A percentile compares a stretch with the other conserved stretches of the same genome.
Evolutionary conservation across 2,888 invertebrate genomes (phyloP).

Genomic region (Taphrorychus bicolor): DNA sequence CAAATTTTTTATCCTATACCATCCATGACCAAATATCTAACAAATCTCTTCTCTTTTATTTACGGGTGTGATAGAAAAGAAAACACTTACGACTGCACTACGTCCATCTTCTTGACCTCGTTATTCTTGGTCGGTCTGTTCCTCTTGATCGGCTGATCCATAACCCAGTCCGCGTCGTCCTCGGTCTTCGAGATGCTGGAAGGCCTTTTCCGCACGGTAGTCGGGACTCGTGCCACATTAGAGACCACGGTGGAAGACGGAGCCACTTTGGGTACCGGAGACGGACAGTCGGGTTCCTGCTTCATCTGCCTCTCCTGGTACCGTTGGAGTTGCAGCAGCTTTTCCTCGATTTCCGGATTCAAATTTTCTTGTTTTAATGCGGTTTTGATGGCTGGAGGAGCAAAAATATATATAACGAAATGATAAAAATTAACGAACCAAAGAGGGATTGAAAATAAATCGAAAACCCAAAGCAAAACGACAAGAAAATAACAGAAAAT

Average conservation of each 20-base stretch:
- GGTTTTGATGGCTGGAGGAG: slow-evolving; percentile 80
- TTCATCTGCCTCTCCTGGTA: slow-evolving; percentile 85
- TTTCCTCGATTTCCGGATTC: slow-evolving; percentile 92
- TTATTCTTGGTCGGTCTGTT: slow-evolving; percentile 50
- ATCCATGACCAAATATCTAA: no score
- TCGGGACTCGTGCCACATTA: slow-evolving; percentile 28
- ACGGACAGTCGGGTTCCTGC: slow-evolving; percentile 52
- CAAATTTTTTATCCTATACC: no score
- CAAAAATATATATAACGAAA: slow-evolving; percentile 4
- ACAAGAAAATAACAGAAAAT: slow-evolving; percentile 47
- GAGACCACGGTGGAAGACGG: slow-evolving; percentile 49
- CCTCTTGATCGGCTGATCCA: slow-evolving; percentile 60
- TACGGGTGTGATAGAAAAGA: background rate
- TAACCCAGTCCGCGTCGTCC: slow-evolving; percentile 61
- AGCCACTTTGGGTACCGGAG: slow-evolving; percentile 52
- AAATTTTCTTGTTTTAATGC: slow-evolving; percentile 91
- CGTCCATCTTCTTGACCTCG: slow-evolving; percentile 52
- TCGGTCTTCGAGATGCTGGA: slow-evolving; percentile 55
- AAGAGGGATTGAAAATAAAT: slow-evolving; percentile 42
- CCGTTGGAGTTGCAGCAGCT: slow-evolving; percentile 84
- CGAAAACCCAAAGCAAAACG: slow-evolving; percentile 56
- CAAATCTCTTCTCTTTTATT: no score
- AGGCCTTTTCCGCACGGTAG: slow-evolving; percentile 54
- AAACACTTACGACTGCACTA: slow-evolving; percentile 53
- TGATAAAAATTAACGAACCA: slow-evolving; percentile 20